These are phyloP conservation scores for Hemiscyllium ocellatum DNA, from an alignment of 2,113 vertebrate species.

Conservation along the genomic window DNA sequence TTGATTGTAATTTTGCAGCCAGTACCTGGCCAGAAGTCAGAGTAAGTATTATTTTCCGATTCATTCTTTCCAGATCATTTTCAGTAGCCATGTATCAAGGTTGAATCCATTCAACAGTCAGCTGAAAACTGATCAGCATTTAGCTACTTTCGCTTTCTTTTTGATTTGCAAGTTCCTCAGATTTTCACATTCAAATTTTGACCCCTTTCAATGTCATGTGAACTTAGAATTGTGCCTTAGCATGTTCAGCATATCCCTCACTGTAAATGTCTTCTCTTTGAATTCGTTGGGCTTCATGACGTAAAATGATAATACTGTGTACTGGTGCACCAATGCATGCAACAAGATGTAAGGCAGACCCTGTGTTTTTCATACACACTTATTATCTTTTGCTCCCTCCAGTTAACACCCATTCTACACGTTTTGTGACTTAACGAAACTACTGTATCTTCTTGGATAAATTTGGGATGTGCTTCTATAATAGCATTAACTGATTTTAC, in stretches of 20 bases:
- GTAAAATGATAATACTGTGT: not conserved
- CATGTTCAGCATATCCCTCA: not conserved
- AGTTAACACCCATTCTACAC: not conserved
- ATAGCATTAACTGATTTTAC: not conserved
- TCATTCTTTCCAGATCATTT: not conserved
- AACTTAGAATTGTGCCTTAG: not conserved
- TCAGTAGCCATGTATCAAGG: not conserved
- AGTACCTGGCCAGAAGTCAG: conserved; percentile 80
- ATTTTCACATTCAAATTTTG: not conserved
- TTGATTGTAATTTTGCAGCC: conserved; percentile 81
- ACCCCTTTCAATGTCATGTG: not conserved
- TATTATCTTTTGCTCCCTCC: no score
- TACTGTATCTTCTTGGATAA: not conserved
- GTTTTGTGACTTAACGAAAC: not conserved
- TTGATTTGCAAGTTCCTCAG: not conserved
- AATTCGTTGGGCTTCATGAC: not conserved
- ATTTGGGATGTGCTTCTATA: not conserved
- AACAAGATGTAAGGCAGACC: not conserved
- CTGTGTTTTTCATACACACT: not conserved
- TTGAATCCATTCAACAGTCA: not conserved
- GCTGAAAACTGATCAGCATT: not conserved
- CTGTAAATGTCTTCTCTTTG: not conserved
- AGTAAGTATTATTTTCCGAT: conserved; percentile 53
- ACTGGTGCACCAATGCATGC: not conserved
- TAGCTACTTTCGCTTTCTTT: not conserved